These are phyloP conservation scores for Phoxinus phoxinus DNA, from an alignment of 2,113 vertebrate species.

Conservation along the genomic window DNA sequence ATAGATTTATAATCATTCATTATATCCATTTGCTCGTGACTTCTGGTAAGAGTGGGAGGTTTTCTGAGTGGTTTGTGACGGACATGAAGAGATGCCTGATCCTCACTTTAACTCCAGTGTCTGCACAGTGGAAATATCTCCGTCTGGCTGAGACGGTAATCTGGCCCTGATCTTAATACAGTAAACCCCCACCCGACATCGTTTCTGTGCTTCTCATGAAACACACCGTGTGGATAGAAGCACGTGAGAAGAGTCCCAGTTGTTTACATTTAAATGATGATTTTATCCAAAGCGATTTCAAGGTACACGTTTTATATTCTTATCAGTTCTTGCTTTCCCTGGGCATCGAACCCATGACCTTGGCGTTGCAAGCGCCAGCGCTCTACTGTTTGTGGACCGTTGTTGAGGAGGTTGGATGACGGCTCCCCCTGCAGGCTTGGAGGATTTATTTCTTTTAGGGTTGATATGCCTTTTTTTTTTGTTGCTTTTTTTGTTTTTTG, in stretches of 20 bases:
- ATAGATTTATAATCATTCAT: neutral
- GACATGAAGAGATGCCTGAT: neutral
- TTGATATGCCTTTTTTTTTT: neutral
- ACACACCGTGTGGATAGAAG: neutral
- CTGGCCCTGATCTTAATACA: neutral
- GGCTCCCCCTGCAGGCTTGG: neutral
- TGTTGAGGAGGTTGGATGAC: neutral
- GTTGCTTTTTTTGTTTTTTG: neutral
- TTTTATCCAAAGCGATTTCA: too few species aligned
- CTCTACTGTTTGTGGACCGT: neutral
- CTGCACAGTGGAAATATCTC: neutral
- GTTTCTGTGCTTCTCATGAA: conserved; percentile 19
- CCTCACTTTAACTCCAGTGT: neutral
- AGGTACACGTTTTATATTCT: too few species aligned
- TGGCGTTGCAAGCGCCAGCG: too few species aligned
- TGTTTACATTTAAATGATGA: too few species aligned
- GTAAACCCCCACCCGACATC: neutral
- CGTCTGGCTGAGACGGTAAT: neutral
- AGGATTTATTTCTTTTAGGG: neutral
- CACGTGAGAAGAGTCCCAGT: neutral
- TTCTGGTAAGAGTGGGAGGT: neutral
- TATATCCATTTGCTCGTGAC: neutral
- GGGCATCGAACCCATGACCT: too few species aligned
- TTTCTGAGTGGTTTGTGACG: neutral
- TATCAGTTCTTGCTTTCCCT: too few species aligned